Evolutionary conservation across 2,113 vertebrate genomes (phyloP).

Genomic region (Cynopterus brachyotis): DNA sequence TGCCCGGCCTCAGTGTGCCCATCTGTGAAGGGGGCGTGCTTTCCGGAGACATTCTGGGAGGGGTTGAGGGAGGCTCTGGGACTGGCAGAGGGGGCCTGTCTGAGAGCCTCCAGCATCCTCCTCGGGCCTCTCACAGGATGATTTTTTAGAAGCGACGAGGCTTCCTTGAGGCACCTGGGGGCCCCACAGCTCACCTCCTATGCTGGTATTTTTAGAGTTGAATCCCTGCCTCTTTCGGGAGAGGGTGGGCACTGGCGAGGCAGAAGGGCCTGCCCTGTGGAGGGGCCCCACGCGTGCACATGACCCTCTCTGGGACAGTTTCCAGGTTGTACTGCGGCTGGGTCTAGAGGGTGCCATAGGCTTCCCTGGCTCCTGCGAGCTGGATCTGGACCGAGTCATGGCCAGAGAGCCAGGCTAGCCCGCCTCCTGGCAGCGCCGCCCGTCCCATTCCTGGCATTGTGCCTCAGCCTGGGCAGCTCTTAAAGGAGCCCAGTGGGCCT

Average conservation of each 20-base stretch:
- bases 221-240: background rate
- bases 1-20: background rate
- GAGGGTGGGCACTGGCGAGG: background rate
- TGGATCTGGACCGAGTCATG: background rate
- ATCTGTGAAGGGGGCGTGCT: background rate
- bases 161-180: background rate
- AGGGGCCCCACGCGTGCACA: background rate
- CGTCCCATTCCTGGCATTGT: background rate
- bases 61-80: background rate
- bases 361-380: background rate
- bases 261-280: background rate
- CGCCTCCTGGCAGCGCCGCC: background rate
- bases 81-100: background rate
- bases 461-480: background rate
- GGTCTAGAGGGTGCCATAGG: background rate
- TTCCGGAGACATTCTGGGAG: background rate
- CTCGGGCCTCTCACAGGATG: background rate
- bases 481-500: background rate
- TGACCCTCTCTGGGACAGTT: background rate
- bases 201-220: background rate
- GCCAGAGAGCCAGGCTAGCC: background rate
- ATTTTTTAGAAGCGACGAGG: background rate
- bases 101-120: background rate
- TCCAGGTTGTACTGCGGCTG: background rate
- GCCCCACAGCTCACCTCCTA: background rate